phyloP scores from a whole-genome alignment of 1,140 invertebrate genomes.

The Bombus pascuorum region DNA sequence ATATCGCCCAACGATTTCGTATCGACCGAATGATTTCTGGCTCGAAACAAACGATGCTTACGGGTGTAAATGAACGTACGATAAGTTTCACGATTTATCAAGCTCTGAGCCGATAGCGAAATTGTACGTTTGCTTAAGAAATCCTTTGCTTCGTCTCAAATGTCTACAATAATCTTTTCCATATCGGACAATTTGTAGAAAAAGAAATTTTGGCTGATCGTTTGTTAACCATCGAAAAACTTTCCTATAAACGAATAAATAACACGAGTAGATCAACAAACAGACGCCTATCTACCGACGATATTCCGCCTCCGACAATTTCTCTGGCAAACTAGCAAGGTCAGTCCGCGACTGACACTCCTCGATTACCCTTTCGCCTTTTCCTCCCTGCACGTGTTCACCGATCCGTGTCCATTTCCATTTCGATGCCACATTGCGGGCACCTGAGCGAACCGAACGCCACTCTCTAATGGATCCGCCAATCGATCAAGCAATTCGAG shows the following conservation, averaged over 20 bases:
- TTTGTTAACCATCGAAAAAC: no score
- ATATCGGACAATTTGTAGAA: not conserved
- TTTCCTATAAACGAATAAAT: not conserved
- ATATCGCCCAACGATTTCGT: constrained; percentile 63
- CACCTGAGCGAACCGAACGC: not conserved
- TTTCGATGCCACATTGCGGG: not conserved
- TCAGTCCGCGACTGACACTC: not conserved
- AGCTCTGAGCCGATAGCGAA: not conserved
- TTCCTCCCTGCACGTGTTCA: not conserved
- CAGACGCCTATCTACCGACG: not conserved
- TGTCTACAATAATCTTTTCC: no score
- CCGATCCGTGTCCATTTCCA: constrained; percentile 20
- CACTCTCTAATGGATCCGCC: constrained; percentile 43
- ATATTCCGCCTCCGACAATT: not conserved
- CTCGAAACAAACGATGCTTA: constrained; percentile 59
- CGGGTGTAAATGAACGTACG: constrained; percentile 50
- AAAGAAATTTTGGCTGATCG: not conserved
- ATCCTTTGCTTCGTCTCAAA: not conserved
- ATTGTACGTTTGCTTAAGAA: not conserved
- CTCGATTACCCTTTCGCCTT: constrained; percentile 12
- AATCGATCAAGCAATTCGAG: constrained; percentile 48
- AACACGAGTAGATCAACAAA: not conserved
- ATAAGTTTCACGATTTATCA: constrained; percentile 43
- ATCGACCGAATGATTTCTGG: constrained; percentile 62
- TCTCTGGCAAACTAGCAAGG: not conserved